Evolutionary conservation across 2,888 invertebrate species (phyloP), one percentile per base, ranked within the genome.

Genomic region (Erebia palarica): DNA sequence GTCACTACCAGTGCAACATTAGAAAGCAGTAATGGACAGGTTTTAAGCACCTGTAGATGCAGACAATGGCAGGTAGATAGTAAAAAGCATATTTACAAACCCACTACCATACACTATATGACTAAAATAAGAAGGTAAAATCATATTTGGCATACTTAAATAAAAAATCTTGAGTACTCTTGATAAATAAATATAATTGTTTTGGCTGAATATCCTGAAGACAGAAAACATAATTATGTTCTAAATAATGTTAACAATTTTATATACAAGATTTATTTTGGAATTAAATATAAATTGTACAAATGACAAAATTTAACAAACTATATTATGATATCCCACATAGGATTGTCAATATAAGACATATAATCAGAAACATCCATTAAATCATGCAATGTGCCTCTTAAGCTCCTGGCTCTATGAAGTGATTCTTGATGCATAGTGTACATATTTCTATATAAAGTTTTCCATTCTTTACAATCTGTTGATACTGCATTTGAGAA

Each of bases 361-460:
- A 86, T 78, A 82, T 82, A 85, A 81, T 89, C 89, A 69, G 88
- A 82, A 76, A 87, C 83, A 68, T 89, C 86, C 87, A 88, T 89
- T 69, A 81, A 82, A 74, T 90, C 86, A 83, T 88, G 87, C 79
- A 90, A 79, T 55, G 81, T 78, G 13, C 87, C 85, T 64, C 83
- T 82, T 63, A 63, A 47, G 21, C 63, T 55, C 11, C 57, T 47
- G 13, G 68, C 47, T 61, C 68, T 47, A 11, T 27, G 66, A 10
- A 61, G 70, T 66, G 76, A 78, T 11, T 86, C 81, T 70, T 73
- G 74, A 71, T 84, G 71, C 18, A 73, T 70, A 72, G 73, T 63
- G 80, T 86, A 89, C 53, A 75, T 75, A 65, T 82, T 78, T 75
- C 80, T 86, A 73, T 92, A 92, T 18, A 82, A 70, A 47, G 77